These are phyloP conservation scores for Abscondita cerata DNA, from an alignment of 2,888 invertebrate species.

Conservation along the genomic window DNA sequence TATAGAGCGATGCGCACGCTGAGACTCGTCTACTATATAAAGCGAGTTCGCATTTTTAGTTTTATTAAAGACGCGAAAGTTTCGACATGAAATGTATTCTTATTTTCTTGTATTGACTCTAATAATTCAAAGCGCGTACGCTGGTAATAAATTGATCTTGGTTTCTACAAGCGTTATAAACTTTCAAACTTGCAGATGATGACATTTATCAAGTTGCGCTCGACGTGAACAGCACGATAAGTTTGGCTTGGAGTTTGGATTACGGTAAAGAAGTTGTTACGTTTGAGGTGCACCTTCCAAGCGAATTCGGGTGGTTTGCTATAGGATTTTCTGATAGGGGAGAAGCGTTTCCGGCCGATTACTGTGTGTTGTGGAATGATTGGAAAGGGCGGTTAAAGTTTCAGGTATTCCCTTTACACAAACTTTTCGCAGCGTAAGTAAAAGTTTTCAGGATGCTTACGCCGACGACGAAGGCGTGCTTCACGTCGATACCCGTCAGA, in stretches of 20 bases:
- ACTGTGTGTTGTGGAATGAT: conserved; percentile 81
- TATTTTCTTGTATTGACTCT: no score
- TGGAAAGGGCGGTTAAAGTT: conserved; percentile 67
- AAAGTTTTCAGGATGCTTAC: conserved; percentile 71
- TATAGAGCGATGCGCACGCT: no score
- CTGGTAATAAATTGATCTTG: no score
- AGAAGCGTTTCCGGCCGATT: conserved; percentile 74
- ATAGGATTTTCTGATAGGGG: conserved; percentile 88
- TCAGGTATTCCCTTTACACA: conserved; percentile 52
- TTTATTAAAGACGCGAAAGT: no score
- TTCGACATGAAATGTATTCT: no score
- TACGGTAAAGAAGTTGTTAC: conserved; percentile 55
- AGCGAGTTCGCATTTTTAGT: no score
- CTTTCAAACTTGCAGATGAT: not conserved
- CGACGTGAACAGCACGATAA: conserved; percentile 54
- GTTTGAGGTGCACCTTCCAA: conserved; percentile 64
- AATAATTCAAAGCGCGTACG: no score
- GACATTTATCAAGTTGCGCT: conserved; percentile 53
- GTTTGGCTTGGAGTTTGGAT: conserved; percentile 61
- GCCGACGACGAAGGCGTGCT: conserved; percentile 72
- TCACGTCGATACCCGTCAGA: conserved; percentile 73
- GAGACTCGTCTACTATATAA: no score
- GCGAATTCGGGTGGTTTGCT: conserved; percentile 74
- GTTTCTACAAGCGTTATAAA: no score
- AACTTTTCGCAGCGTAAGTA: not conserved